phyloP scores from a whole-genome alignment of 2,113 vertebrate genomes.

The Rafetus swinhoei region DNA sequence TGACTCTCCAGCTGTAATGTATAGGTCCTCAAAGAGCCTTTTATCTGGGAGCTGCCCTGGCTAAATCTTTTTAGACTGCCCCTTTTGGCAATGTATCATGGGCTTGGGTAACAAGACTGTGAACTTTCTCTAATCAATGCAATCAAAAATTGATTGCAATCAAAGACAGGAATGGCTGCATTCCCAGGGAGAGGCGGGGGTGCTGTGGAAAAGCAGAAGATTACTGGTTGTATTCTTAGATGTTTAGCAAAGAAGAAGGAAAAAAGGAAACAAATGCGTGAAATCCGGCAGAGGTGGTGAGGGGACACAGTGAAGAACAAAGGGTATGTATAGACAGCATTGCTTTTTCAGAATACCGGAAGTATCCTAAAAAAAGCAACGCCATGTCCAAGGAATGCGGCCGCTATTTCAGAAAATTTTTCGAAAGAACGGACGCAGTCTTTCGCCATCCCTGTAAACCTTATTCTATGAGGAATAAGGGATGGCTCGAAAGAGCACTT shows the following conservation, averaged over 20 bases:
- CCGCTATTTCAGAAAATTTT: no score
- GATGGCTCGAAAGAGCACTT: no score
- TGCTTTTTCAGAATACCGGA: no score
- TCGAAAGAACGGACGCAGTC: no score
- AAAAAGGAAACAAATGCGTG: background rate
- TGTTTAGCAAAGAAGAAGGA: background rate
- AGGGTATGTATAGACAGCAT: no score
- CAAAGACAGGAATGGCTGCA: background rate
- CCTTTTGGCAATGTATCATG: background rate
- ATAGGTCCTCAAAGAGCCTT: background rate
- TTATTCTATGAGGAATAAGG: no score
- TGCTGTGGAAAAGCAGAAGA: background rate
- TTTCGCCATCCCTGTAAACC: no score
- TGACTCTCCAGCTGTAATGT: background rate
- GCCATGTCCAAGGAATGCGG: no score
- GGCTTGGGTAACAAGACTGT: background rate
- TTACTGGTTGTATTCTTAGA: background rate
- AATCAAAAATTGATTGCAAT: background rate
- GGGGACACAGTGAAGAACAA: background rate
- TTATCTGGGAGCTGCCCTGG: background rate
- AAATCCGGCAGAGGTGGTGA: background rate
- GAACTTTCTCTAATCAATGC: background rate
- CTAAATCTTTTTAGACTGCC: background rate
- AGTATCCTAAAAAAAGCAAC: no score
- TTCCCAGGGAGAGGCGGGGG: background rate